phyloP scores from a whole-genome alignment of 2,888 invertebrate genomes.

The Ophion costatus region DNA sequence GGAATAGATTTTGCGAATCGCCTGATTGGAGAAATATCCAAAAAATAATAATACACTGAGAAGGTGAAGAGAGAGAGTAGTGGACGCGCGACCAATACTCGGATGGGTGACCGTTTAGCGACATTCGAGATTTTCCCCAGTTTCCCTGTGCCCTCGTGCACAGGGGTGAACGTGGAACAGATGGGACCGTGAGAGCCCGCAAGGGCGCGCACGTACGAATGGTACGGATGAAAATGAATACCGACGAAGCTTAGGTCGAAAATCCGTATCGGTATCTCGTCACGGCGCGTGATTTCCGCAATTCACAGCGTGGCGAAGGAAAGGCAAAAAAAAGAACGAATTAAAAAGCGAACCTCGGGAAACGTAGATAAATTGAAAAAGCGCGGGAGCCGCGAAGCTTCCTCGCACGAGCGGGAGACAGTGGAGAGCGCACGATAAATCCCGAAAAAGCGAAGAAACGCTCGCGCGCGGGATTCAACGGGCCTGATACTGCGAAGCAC shows the following conservation, averaged over 20 bases:
- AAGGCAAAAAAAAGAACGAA: background rate
- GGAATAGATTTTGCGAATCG: background rate
- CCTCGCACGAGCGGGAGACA: slow-evolving; percentile 50
- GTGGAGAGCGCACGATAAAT: slow-evolving; percentile 56
- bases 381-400: slow-evolving; percentile 52
- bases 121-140: background rate
- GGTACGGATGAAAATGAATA: background rate
- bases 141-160: background rate
- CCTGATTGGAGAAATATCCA: background rate
- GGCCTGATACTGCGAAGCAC: slow-evolving; percentile 55
- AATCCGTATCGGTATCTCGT: slow-evolving; percentile 24
- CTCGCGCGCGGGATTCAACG: slow-evolving; percentile 54
- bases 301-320: background rate
- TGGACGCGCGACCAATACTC: background rate
- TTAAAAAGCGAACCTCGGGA: slow-evolving; percentile 13
- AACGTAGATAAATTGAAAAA: slow-evolving; percentile 57
- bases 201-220: background rate
- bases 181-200: background rate
- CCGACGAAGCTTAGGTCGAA: background rate
- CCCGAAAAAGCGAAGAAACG: slow-evolving; percentile 60
- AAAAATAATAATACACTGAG: background rate
- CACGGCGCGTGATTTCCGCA: background rate
- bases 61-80: too few species aligned
- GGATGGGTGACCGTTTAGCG: background rate
- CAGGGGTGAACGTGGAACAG: too few species aligned